Evolutionary conservation across 2,113 vertebrate genomes (phyloP).

Genomic region (Aegotheles bennettii): DNA sequence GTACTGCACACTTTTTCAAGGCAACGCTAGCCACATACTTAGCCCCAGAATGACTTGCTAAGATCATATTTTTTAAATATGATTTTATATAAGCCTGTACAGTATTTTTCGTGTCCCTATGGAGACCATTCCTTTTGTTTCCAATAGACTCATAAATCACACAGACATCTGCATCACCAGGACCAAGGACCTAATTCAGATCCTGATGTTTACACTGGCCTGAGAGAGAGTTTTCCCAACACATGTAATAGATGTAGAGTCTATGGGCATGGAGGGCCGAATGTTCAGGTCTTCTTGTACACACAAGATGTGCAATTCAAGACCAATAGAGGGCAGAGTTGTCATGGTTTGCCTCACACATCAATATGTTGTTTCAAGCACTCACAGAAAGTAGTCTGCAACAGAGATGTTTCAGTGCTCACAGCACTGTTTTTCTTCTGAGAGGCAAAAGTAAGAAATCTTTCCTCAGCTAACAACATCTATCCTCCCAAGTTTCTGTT

Average conservation of each 20-base stretch:
- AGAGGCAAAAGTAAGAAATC: neutral
- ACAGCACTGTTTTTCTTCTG: neutral
- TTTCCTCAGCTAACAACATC: neutral
- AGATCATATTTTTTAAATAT: neutral
- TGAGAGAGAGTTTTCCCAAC: neutral
- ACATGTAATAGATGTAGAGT: no score
- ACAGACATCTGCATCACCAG: neutral
- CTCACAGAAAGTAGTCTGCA: neutral
- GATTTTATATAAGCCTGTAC: neutral
- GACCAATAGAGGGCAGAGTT: conserved; percentile 47
- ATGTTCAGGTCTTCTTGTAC: neutral
- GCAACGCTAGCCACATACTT: neutral
- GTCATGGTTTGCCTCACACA: neutral
- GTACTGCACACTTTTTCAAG: neutral
- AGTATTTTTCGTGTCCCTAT: accelerated
- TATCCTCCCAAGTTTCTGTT: neutral
- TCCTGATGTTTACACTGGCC: neutral
- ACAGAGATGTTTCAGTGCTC: neutral
- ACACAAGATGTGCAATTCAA: neutral
- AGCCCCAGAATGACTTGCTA: neutral
- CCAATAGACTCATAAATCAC: neutral
- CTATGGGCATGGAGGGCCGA: neutral
- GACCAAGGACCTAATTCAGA: neutral
- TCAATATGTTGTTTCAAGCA: neutral
- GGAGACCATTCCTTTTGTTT: neutral